Evolutionary conservation across 1,140 invertebrate species (phyloP), one percentile per base, ranked within the genome.

Genomic region (Zaprionus capensis): DNA sequence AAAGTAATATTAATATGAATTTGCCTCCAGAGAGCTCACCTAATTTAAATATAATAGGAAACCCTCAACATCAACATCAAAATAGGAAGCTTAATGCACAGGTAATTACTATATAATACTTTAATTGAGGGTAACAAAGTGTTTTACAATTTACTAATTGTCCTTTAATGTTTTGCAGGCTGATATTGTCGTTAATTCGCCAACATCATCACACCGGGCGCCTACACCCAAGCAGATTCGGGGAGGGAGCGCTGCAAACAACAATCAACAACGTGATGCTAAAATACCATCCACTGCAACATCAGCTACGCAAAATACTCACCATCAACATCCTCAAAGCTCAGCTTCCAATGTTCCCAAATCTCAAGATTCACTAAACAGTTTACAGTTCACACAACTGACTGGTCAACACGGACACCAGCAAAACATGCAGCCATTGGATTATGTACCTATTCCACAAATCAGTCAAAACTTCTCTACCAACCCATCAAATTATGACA

Each of bases 401-500:
- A 57, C 73, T 28, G 76, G 73, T 49, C 91, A 93, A 65, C 93
- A 93, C 72, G 92, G 92, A 15, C 91, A 93, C 56, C 93, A 93
- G 57, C 92, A 93, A 70, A 91, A 93, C 24, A 91, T 93, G 80
- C 93, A 93, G 49, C 90, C 91, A 5, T 92, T 93, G 1, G 94
- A 94, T 44, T 91, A 93, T 53, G 80, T 93, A 46, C 81, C 90
- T 9, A 77, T 93, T 46, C 71, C 91, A n/a, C 92, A 92, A 58
- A 82, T 93, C 31, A 68, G 82, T 7, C 94, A 94, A 71, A 92
- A 92, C 4, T 94, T 94, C 64, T 74, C 93, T 9, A 78, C 93
- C 11, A 94, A 94, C 73, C 93, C 94, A 2, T 93, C 94, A 63
- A 95, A 95, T 69, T 92, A 92, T 28, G 88, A 92, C 28, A 81